These are phyloP conservation scores for Meteorus colon DNA, from an alignment of 2,888 invertebrate genomes.

Conservation along the genomic window DNA sequence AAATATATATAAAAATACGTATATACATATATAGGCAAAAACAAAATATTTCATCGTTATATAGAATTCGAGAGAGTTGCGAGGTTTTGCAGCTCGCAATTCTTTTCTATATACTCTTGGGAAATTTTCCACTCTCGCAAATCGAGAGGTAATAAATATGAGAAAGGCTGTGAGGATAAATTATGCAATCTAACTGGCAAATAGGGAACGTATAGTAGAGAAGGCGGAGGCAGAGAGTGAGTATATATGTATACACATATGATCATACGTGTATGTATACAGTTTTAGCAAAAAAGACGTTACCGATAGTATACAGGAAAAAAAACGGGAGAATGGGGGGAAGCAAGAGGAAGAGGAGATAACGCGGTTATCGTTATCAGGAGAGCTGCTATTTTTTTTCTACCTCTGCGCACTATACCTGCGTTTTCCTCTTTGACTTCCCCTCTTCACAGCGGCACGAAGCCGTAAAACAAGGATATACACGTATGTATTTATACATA, in stretches of 20 bases:
- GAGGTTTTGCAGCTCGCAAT: constrained; percentile 10
- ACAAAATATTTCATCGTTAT: constrained; percentile 9
- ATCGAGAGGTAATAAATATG: constrained; percentile 44
- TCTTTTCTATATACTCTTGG: constrained; percentile 31
- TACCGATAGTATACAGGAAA: background rate
- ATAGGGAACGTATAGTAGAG: constrained; percentile 41
- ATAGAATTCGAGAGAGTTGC: constrained; percentile 9
- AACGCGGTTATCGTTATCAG: constrained; percentile 66
- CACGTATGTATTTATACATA: constrained; percentile 8
- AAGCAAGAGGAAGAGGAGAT: constrained; percentile 52
- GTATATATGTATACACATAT: constrained; percentile 13
- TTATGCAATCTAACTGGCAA: constrained; percentile 52
- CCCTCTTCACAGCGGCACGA: constrained; percentile 43
- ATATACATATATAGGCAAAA: background rate
- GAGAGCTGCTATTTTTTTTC: constrained; percentile 56
- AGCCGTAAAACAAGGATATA: constrained; percentile 63
- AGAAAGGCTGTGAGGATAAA: constrained; percentile 47
- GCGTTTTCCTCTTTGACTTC: constrained; percentile 26
- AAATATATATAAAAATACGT: background rate
- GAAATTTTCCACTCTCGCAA: constrained; percentile 37
- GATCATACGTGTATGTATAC: background rate
- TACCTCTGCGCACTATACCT: constrained; percentile 41
- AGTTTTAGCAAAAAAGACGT: constrained; percentile 16
- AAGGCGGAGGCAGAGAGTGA: constrained; percentile 29
- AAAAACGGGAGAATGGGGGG: constrained; percentile 22